Conservation (phyloP, 2,888 invertebrate genomes). For the Nephrotoma appendiculata region DNA sequence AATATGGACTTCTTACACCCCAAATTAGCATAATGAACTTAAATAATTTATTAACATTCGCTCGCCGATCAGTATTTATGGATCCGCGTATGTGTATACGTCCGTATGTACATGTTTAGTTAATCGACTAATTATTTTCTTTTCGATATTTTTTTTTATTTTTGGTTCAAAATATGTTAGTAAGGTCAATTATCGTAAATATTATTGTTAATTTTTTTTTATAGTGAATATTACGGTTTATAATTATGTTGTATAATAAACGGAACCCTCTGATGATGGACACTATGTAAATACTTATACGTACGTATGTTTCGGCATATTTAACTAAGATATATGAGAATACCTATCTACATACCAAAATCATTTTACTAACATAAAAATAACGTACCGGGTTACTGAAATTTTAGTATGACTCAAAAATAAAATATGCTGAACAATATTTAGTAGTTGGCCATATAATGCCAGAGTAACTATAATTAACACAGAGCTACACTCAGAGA, state of each 20-base stretch:
- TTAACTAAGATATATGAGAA: too few relatives aligned
- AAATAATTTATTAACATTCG: background rate
- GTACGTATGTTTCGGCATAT: too few relatives aligned
- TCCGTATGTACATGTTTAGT: background rate
- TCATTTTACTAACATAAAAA: too few relatives aligned
- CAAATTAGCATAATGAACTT: background rate
- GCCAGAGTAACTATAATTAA: too few relatives aligned
- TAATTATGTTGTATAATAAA: background rate
- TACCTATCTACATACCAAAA: too few relatives aligned
- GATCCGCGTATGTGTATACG: background rate
- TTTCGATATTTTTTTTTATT: background rate
- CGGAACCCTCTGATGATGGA: background rate
- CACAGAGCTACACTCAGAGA: too few relatives aligned
- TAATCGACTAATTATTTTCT: background rate
- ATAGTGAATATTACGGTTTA: background rate
- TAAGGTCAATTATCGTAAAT: background rate
- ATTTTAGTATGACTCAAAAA: too few relatives aligned
- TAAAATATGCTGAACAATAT: too few relatives aligned
- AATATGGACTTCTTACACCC: background rate
- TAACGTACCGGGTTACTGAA: too few relatives aligned
- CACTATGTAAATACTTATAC: too few relatives aligned
- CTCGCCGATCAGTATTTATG: background rate
- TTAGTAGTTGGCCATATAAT: too few relatives aligned
- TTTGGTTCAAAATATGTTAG: background rate
- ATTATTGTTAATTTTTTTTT: background rate